A percentile compares a stretch with the other conserved stretches of the same genome.
Evolutionary conservation across 2,797 vertebrate genomes (phyloP).

Genomic region (Hyperoplus immaculatus): DNA sequence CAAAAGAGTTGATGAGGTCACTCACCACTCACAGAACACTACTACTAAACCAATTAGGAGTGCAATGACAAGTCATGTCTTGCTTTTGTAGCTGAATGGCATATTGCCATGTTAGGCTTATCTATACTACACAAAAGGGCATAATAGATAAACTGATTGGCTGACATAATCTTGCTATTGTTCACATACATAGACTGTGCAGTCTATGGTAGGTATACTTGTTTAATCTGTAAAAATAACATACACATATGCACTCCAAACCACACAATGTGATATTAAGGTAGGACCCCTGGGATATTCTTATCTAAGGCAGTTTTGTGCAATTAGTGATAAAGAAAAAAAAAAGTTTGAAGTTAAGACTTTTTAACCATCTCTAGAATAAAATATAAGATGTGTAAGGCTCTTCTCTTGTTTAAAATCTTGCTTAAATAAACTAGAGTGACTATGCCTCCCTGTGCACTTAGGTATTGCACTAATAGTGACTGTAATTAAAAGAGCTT

Average conservation of each 20-base stretch:
- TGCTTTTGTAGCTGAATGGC: neutral
- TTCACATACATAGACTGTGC: neutral
- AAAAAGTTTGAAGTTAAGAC: neutral
- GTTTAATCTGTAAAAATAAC: neutral
- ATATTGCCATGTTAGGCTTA: neutral
- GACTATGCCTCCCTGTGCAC: neutral
- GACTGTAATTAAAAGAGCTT: slow-evolving; percentile 11
- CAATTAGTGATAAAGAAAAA: neutral
- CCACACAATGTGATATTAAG: neutral
- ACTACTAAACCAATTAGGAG: too few relatives aligned
- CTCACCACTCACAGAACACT: too few relatives aligned
- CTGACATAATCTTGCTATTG: slow-evolving; percentile 23
- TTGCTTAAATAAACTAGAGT: neutral
- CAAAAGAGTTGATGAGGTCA: too few relatives aligned
- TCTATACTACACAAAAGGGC: slow-evolving; percentile 3
- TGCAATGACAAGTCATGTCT: too few relatives aligned
- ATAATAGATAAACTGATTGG: neutral
- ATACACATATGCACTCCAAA: neutral
- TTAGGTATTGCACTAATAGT: slow-evolving; percentile 4
- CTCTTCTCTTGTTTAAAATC: slow-evolving; percentile 4
- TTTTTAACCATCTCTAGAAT: neutral
- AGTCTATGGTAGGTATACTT: neutral
- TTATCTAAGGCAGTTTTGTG: neutral
- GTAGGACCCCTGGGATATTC: neutral
- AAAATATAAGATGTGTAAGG: neutral